Base-by-base conservation (phyloP, 1,140 invertebrate genomes). In the Aphaenogaster floridana region DNA sequence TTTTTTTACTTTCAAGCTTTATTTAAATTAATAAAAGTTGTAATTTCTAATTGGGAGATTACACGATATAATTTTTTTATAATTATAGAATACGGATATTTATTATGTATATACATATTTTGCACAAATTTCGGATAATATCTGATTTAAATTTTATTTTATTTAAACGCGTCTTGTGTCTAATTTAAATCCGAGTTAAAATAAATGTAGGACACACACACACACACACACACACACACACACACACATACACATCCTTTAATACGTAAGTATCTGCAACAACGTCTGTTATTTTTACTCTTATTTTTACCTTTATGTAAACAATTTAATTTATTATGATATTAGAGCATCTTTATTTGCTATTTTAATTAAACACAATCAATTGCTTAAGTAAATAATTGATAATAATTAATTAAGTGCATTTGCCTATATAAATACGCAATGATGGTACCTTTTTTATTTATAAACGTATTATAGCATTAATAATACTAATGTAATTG, bases 391-490 rank as follows among this genome's bases (percentile, higher is more conserved):
- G 11, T 69, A 69, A 42, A 13, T 8, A 36, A 36, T 63, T 0
- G 13, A n/a, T 59, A 59, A 9, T 42, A 66, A 42, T 68, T 68
- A 45, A 68, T 68, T 68, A 42, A 21, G 6, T 45, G 5, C n/a
- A 63, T 68, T 45, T 66, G 17, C 17, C 45, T 45, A 45, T 4
- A 39, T n/a, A 66, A 66, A 9, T 66, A 48, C 21, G 11, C 42
- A 69, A 69, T 71, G 3, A 69, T 69, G 0, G 7, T 66, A 69
- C 28, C 13, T 48, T 68, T 69, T 69, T 48, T 6, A 34, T 50
- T 28, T 71, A 34, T 71, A 9, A 66, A 36, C 36, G 39, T n/a
- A 39, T 61, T 28, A 61, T 1, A 28, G 3, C 13, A 48, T n/a
- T 48, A 15, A 48, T 69, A 28, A 69, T 48, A 50, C 17, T 9